phyloP scores from a whole-genome alignment of 2,797 vertebrate genomes.

The Cryptoblepharus egeriae region DNA sequence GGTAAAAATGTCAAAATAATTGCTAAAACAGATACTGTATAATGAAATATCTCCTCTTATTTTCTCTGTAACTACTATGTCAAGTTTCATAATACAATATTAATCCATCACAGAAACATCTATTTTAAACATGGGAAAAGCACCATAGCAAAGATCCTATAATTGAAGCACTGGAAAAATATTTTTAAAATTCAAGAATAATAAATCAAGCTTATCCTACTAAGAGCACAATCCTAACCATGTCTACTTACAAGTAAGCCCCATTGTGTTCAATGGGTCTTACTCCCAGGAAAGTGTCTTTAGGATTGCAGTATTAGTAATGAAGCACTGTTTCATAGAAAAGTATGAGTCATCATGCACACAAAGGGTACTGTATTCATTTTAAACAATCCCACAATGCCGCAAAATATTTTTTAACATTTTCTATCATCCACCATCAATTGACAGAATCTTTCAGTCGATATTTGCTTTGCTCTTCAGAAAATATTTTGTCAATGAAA shows the following conservation, averaged over 20 bases:
- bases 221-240: too few relatives aligned
- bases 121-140: not conserved
- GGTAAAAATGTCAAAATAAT: slow-evolving; percentile 14
- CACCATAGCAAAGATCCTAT: too few relatives aligned
- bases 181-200: not conserved
- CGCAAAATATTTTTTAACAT: not conserved
- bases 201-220: not conserved
- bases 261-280: too few relatives aligned
- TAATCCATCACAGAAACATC: not conserved
- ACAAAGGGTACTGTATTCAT: not conserved
- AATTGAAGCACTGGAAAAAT: not conserved
- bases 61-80: not conserved
- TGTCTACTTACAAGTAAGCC: too few relatives aligned
- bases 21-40: not conserved
- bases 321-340: not conserved
- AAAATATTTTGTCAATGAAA: not conserved
- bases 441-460: not conserved
- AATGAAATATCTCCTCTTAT: slow-evolving; percentile 1
- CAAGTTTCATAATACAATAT: not conserved
- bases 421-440: not conserved
- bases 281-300: too few relatives aligned
- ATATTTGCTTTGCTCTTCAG: not conserved
- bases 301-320: too few relatives aligned
- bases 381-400: not conserved
- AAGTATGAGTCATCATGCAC: not conserved